These are phyloP conservation scores for Amblyopsis hoosieri DNA, from an alignment of 2,797 vertebrate species.

Conservation along the genomic window DNA sequence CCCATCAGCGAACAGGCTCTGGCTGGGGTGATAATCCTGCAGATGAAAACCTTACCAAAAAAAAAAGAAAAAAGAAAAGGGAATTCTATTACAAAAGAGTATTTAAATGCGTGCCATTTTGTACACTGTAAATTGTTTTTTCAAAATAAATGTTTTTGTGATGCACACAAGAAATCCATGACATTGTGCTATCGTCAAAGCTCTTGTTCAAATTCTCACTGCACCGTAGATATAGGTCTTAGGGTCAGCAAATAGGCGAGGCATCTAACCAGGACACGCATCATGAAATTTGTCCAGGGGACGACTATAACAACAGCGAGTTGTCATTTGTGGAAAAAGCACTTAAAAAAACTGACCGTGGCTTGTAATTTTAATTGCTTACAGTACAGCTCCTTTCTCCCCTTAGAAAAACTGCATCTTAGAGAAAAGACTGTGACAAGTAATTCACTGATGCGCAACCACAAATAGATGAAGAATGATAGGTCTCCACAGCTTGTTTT, in stretches of 20 bases:
- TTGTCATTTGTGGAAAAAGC: constrained; percentile 77
- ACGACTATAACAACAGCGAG: constrained; percentile 71
- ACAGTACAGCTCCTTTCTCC: constrained; percentile 66
- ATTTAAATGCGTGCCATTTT: constrained; percentile 85
- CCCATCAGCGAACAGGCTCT: constrained; percentile 99
- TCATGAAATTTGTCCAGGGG: constrained; percentile 73
- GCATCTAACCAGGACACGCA: constrained; percentile 60
- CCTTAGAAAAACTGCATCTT: constrained; percentile 62
- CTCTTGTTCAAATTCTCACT: constrained; percentile 30
- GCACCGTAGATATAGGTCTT: constrained; percentile 47
- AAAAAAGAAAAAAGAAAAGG: constrained; percentile 83
- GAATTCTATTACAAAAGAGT: constrained; percentile 96
- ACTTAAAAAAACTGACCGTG: constrained; percentile 79
- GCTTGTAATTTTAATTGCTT: constrained; percentile 81
- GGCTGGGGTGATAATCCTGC: constrained; percentile 99
- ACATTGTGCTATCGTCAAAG: constrained; percentile 12
- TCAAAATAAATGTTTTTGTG: constrained; percentile 22
- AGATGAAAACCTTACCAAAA: constrained; percentile 97
- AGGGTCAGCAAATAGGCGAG: constrained; percentile 61
- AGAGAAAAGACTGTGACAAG: constrained; percentile 71
- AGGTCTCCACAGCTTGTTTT: constrained; percentile 49
- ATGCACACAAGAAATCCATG: constrained; percentile 21
- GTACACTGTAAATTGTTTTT: constrained; percentile 44
- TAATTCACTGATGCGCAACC: constrained; percentile 77
- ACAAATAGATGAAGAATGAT: constrained; percentile 73